Conservation (phyloP, 2,888 invertebrate genomes). For the Idaea straminata region DNA sequence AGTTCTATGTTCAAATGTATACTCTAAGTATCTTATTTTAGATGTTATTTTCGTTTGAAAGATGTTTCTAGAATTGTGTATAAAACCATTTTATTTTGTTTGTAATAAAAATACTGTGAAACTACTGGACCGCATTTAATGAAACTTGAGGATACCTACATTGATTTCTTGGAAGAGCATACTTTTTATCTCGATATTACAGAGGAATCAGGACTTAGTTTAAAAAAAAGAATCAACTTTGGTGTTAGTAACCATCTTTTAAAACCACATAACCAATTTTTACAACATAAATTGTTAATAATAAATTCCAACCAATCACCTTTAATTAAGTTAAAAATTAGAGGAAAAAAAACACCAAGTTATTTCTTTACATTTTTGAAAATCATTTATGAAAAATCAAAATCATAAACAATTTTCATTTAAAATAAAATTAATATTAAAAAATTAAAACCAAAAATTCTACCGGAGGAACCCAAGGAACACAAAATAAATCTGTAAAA, state of each 20-base stretch:
- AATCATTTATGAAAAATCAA: conserved; percentile 46
- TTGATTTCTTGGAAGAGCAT: no score
- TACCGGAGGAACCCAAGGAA: conserved; percentile 73
- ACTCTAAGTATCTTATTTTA: no score
- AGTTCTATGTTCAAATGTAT: no score
- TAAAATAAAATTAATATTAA: conserved; percentile 35
- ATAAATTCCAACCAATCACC: conserved; percentile 2
- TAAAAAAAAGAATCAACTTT: conserved; percentile 49
- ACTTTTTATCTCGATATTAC: no score
- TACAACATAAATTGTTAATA: conserved; percentile 1
- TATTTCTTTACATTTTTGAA: conserved; percentile 45
- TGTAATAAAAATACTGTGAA: no score
- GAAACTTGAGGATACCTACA: no score
- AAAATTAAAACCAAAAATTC: conserved; percentile 60
- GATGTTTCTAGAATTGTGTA: no score
- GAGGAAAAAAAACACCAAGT: conserved; percentile 34
- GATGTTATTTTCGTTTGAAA: background rate
- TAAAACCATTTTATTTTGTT: no score
- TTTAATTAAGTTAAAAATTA: conserved; percentile 10
- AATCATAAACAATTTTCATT: background rate
- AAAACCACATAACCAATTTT: no score
- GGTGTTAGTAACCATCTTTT: conserved; percentile 41
- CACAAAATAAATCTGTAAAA: conserved; percentile 65
- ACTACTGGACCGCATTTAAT: no score
- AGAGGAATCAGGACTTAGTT: background rate